These are phyloP conservation scores for Leuciscus idus DNA, from an alignment of 2,113 vertebrate species.

Conservation along the genomic window DNA sequence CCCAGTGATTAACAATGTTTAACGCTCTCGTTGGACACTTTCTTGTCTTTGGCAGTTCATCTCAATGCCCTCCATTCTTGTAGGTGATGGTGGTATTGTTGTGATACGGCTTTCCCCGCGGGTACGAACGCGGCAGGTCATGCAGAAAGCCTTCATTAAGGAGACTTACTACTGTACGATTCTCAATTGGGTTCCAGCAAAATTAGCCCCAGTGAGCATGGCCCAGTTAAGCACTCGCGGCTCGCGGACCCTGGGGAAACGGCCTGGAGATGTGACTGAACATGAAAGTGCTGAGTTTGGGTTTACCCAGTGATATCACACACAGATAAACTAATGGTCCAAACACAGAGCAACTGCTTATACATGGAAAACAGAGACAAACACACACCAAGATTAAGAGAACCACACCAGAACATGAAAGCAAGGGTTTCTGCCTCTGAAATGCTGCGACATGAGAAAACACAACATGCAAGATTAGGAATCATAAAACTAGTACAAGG, in stretches of 20 bases:
- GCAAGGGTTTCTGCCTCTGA: background rate
- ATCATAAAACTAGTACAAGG: constrained; percentile 41
- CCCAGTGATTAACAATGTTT: constrained; percentile 66
- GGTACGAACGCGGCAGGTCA: constrained; percentile 34
- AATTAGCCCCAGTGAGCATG: constrained; percentile 75
- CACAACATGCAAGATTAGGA: constrained; percentile 22
- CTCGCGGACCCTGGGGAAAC: constrained; percentile 69
- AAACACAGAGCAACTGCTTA: constrained; percentile 44
- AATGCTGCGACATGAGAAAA: background rate
- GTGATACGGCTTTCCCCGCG: constrained; percentile 39
- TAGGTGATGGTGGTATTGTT: constrained; percentile 20
- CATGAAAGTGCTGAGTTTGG: constrained; percentile 55
- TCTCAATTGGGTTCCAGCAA: constrained; percentile 70
- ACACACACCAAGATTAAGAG: constrained; percentile 37
- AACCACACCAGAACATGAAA: background rate
- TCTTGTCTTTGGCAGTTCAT: constrained; percentile 62
- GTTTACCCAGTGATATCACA: constrained; percentile 30
- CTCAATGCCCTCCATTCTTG: constrained; percentile 40
- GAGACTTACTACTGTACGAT: constrained; percentile 59
- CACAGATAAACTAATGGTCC: constrained; percentile 36
- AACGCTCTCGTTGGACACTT: constrained; percentile 56
- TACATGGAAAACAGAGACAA: constrained; percentile 39
- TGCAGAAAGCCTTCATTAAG: constrained; percentile 57
- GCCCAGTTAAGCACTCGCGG: constrained; percentile 75
- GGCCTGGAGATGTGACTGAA: constrained; percentile 69